Evolutionary conservation across 2,113 vertebrate species (phyloP).

Genomic region (Laticauda colubrina): DNA sequence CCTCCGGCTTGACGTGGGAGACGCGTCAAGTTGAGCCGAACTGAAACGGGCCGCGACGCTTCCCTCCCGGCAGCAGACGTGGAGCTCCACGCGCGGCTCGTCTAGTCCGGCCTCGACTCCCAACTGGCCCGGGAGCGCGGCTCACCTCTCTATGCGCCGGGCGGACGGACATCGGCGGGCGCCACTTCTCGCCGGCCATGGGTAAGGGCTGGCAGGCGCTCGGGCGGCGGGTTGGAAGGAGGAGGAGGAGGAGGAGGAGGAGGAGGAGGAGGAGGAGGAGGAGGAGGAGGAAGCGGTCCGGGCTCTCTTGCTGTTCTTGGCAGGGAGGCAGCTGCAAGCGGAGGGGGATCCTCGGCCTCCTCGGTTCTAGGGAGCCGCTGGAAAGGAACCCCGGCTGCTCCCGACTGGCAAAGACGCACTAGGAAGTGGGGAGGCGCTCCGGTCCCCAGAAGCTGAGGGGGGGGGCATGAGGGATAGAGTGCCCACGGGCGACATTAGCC

Average conservation of each 20-base stretch:
- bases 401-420: not conserved
- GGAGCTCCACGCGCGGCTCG: not conserved
- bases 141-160: constrained; percentile 11
- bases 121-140: not conserved
- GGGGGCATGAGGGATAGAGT: not conserved
- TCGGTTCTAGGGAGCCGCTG: not conserved
- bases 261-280: not conserved
- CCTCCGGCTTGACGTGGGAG: constrained; percentile 85
- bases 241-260: not conserved
- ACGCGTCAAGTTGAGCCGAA: constrained; percentile 82
- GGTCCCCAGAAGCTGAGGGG: not conserved
- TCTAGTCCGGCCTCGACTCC: not conserved
- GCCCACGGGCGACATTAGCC: not conserved
- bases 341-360: not conserved
- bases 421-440: not conserved
- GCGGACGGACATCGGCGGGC: not conserved
- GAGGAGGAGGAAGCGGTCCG: not conserved
- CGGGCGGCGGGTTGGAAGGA: not conserved
- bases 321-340: not conserved
- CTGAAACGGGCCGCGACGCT: not conserved
- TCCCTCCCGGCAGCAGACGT: not conserved
- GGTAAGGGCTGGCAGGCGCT: constrained; percentile 35
- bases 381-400: not conserved
- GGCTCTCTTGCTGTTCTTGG: not conserved
- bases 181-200: constrained; percentile 31